Evolutionary conservation across 2,888 invertebrate species (phyloP), one percentile per base, ranked within the genome.

Genomic region (Dromius quadrimaculatus): DNA sequence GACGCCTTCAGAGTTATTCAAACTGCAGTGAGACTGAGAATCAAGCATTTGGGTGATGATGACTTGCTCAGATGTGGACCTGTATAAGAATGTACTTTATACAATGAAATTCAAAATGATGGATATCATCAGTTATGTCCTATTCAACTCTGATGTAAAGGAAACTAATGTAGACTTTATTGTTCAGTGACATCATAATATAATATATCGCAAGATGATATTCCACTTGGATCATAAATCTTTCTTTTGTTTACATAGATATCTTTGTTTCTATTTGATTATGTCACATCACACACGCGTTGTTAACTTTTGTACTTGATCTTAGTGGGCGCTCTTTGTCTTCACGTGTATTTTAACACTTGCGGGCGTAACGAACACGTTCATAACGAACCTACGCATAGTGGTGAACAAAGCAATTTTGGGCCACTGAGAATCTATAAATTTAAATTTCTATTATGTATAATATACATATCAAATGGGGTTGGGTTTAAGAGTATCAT

Each of bases 361-460:
- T 45, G 64, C 64, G 64, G 64, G 64, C 64, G 64, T 64, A 64
- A 41, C 38, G 41, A 61, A 64, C 32, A 64, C 17, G 47, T 47
- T 20, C 23, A 64, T 64, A 47, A 19, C 19, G 23, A n/a, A 11
- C 50, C 50, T 28, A 54, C 50, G 28, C 41, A 41, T 28, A 8
- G 13, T 22, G 22, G 47, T 47, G 50, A 54, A 54, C 50, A 54
- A 54, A 54, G 50, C 50, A 28, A 54, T 54, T 54, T 54, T 54
- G 23, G 50, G 28, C 50, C 50, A 54, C 41, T 41, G 41, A 41
- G 50, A 54, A 54, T 54, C 50, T 54, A 54, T 54, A 54, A 54
- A 54, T 54, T 54, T 54, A 54, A 54, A 54, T 54, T 54, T 54
- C 50, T 54, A 54, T 54, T 54, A 28, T 54, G 28, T 28, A 54